Conservation (phyloP, 2,113 vertebrate species). For the Clinocottus analis region DNA sequence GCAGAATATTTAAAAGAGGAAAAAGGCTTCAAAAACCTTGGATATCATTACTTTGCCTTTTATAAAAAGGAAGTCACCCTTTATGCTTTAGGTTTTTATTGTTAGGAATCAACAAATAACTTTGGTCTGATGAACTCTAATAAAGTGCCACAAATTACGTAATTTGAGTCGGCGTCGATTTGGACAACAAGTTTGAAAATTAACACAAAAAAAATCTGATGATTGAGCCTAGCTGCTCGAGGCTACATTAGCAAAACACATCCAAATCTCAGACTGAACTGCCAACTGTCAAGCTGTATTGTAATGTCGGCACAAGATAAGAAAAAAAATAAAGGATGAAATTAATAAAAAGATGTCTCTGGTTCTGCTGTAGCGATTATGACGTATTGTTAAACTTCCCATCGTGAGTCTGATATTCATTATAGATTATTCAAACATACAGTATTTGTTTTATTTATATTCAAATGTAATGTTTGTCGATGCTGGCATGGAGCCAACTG, state of each 20-base stretch:
- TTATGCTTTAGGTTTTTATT: neutral
- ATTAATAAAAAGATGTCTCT: neutral
- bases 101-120: neutral
- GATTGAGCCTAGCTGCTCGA: neutral
- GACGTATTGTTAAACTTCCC: neutral
- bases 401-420: neutral
- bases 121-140: neutral
- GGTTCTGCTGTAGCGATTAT: neutral
- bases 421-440: conserved; percentile 10
- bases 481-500: conserved; percentile 8
- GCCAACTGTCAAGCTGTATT: neutral
- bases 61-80: neutral
- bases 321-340: neutral
- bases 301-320: too few species aligned
- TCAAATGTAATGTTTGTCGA: conserved; percentile 8
- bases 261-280: neutral
- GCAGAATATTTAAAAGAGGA: conserved; percentile 40
- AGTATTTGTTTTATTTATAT: neutral
- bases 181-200: neutral
- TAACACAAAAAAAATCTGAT: neutral
- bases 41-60: neutral
- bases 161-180: neutral
- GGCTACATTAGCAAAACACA: neutral
- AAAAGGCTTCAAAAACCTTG: neutral
- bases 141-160: neutral